Conservation (phyloP, 2,888 invertebrate species). For the Griposia aprilina region DNA sequence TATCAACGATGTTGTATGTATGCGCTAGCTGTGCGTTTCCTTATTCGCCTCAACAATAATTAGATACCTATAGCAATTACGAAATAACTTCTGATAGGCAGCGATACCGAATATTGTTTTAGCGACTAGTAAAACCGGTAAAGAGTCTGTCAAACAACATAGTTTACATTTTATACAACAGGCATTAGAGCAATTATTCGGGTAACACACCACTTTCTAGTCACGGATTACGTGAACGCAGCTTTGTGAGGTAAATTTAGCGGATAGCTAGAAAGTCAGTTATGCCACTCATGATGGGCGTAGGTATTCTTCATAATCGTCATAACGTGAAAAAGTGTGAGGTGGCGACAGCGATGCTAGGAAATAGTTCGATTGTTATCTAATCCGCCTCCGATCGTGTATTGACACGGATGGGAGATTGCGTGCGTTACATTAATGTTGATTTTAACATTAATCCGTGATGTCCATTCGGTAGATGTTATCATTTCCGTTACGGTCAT, state of each 20-base stretch:
- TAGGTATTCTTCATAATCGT: constrained; percentile 76
- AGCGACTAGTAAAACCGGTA: constrained; percentile 43
- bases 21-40: constrained; percentile 36
- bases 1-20: constrained; percentile 46
- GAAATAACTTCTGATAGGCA: constrained; percentile 43
- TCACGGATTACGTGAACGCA: constrained; percentile 82
- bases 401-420: constrained; percentile 77
- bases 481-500: constrained; percentile 12
- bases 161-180: constrained; percentile 64
- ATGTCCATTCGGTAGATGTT: constrained; percentile 24
- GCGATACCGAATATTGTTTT: constrained; percentile 31
- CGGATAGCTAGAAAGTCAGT: constrained; percentile 80
- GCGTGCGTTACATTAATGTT: constrained; percentile 48
- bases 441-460: constrained; percentile 55
- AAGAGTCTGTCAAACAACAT: constrained; percentile 62
- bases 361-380: constrained; percentile 77
- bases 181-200: constrained; percentile 75
- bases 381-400: constrained; percentile 74
- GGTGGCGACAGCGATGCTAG: constrained; percentile 68
- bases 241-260: constrained; percentile 78
- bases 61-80: constrained; percentile 33
- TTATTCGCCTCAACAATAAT: constrained; percentile 41
- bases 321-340: constrained; percentile 80
- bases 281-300: constrained; percentile 68
- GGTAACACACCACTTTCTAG: constrained; percentile 82